Conservation (phyloP, 2,113 vertebrate genomes). For the Clarias batrachus region DNA sequence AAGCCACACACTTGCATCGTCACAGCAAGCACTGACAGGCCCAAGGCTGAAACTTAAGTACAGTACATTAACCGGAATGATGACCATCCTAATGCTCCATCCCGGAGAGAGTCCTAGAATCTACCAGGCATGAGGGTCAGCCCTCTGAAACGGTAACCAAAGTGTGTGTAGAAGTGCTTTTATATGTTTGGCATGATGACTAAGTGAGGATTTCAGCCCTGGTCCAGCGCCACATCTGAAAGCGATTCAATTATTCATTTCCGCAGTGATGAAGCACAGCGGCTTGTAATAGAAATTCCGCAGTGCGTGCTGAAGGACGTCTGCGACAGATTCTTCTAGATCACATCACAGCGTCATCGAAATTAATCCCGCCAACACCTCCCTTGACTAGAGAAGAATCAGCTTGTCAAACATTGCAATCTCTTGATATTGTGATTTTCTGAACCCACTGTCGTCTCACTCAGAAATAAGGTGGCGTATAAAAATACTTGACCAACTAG, state of each 20-base stretch:
- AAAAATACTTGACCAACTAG: constrained; percentile 11
- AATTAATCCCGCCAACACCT: background rate
- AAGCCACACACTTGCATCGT: constrained; percentile 11
- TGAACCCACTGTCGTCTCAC: background rate
- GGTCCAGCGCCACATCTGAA: constrained; percentile 24
- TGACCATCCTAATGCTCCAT: constrained; percentile 14
- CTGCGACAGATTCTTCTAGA: background rate
- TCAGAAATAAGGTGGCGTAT: background rate
- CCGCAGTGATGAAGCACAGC: constrained; percentile 6
- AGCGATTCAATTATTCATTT: constrained; percentile 49
- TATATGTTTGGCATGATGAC: background rate
- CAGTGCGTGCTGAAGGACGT: constrained; percentile 9
- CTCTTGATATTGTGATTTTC: background rate
- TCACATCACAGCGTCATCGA: background rate
- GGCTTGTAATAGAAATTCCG: constrained; percentile 27
- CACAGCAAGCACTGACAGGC: constrained; percentile 16
- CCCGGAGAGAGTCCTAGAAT: constrained; percentile 42
- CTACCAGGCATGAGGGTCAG: constrained; percentile 36
- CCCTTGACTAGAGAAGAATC: background rate
- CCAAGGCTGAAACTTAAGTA: constrained; percentile 27
- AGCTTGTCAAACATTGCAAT: background rate
- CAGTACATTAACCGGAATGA: constrained; percentile 38
- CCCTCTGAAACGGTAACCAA: background rate
- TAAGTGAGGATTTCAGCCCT: constrained; percentile 36
- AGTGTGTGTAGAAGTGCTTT: background rate